phyloP scores from a whole-genome alignment of 2,113 vertebrate species.

The Oreochromis niloticus region DNA sequence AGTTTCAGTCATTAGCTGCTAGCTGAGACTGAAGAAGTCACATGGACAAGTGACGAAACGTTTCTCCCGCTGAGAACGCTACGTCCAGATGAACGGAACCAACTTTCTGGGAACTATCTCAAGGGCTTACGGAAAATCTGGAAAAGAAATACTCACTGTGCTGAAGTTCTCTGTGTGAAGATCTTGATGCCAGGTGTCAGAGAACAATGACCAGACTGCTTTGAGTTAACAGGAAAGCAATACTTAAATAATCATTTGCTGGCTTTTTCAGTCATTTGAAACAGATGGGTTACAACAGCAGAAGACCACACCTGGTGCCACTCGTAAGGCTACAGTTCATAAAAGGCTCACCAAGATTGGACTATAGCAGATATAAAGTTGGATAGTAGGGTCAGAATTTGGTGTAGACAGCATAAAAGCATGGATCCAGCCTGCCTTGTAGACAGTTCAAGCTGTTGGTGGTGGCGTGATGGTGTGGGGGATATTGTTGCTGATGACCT shows the following conservation, averaged over 20 bases:
- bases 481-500: not conserved
- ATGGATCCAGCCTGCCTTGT: not conserved
- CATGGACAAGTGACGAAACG: not conserved
- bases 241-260: not conserved
- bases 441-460: not conserved
- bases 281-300: not conserved
- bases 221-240: not conserved
- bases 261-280: not conserved
- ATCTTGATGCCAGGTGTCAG: accelerated
- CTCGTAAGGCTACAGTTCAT: not conserved
- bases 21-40: not conserved
- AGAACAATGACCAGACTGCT: not conserved
- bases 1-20: no score
- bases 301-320: not conserved
- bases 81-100: accelerated
- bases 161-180: not conserved
- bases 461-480: not conserved
- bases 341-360: not conserved
- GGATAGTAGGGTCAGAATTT: not conserved
- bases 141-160: not conserved
- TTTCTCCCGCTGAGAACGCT: not conserved
- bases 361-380: not conserved
- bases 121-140: not conserved
- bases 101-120: not conserved
- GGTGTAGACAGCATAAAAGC: not conserved